These are phyloP conservation scores for Bombyx mori DNA, from an alignment of 1,140 invertebrate genomes.

Conservation along the genomic window DNA sequence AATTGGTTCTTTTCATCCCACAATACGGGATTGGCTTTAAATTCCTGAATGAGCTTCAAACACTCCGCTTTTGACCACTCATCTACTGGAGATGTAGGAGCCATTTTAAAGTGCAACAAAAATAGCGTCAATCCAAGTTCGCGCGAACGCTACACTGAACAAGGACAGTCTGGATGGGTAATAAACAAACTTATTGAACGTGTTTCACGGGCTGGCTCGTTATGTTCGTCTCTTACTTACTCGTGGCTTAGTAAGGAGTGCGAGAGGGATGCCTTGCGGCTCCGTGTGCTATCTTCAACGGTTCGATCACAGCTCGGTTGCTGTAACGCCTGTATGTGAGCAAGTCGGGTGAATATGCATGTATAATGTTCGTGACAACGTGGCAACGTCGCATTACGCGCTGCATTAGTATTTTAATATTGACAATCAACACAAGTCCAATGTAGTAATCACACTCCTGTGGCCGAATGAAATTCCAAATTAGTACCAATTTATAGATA, in stretches of 20 bases:
- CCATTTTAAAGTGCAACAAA: slow-evolving; percentile 12
- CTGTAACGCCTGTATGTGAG: slow-evolving; percentile 11
- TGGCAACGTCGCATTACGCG: slow-evolving; percentile 1
- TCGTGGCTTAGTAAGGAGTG: neutral
- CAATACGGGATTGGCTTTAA: slow-evolving; percentile 13
- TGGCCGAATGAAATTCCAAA: neutral
- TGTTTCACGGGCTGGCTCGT: neutral
- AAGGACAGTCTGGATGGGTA: neutral
- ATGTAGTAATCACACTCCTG: neutral
- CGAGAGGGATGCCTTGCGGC: neutral
- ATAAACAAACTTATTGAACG: neutral
- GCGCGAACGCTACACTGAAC: slow-evolving; percentile 19
- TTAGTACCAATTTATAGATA: too few species aligned
- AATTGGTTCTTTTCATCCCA: slow-evolving; percentile 21
- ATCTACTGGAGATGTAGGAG: slow-evolving; percentile 11
- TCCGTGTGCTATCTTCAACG: slow-evolving; percentile 3
- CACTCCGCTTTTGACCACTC: slow-evolving; percentile 19
- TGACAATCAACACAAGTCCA: neutral
- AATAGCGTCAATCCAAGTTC: slow-evolving; percentile 15
- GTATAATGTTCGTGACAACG: slow-evolving; percentile 1
- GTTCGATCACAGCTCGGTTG: slow-evolving; percentile 19
- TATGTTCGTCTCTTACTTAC: neutral
- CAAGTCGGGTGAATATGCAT: slow-evolving; percentile 1
- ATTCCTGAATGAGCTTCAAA: slow-evolving; percentile 20
- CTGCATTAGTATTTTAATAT: neutral